A percentile compares a stretch with the other conserved stretches of the same genome.
Conservation (phyloP, 2,797 vertebrate genomes). For the Tapirus indicus region DNA sequence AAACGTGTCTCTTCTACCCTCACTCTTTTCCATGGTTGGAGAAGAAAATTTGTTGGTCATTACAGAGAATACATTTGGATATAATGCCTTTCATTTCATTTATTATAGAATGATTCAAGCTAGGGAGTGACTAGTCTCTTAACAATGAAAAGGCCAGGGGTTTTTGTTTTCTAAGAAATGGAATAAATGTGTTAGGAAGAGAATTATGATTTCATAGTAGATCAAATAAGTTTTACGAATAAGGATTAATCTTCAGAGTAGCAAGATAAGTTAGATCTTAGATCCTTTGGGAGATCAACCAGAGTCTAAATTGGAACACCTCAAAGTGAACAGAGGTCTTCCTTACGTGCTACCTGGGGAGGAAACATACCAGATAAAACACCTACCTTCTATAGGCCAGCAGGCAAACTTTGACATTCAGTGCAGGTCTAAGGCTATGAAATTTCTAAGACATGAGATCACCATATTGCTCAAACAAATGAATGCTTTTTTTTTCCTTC, state of each 20-base stretch:
- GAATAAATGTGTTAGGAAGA: not conserved
- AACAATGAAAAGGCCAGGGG: not conserved
- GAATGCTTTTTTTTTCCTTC: not conserved
- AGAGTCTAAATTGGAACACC: not conserved
- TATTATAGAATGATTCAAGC: not conserved
- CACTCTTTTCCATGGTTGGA: not conserved
- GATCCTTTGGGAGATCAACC: not conserved
- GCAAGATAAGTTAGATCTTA: not conserved
- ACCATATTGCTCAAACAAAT: not conserved
- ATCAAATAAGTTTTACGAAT: slow-evolving; percentile 15
- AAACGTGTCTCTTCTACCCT: not conserved
- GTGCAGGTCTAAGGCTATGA: not conserved
- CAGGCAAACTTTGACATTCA: not conserved
- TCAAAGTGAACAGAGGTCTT: not conserved
- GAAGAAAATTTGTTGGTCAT: not conserved
- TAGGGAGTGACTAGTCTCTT: not conserved
- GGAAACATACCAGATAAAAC: not conserved
- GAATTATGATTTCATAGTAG: not conserved
- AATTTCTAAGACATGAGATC: not conserved
- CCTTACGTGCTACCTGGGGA: not conserved
- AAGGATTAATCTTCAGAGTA: not conserved
- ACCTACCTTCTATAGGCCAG: not conserved
- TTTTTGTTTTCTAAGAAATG: not conserved
- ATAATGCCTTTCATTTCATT: not conserved
- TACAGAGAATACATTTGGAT: not conserved